Evolutionary conservation across 2,888 invertebrate species (phyloP), one percentile per base, ranked within the genome.

Genomic region (Unio delphinus): DNA sequence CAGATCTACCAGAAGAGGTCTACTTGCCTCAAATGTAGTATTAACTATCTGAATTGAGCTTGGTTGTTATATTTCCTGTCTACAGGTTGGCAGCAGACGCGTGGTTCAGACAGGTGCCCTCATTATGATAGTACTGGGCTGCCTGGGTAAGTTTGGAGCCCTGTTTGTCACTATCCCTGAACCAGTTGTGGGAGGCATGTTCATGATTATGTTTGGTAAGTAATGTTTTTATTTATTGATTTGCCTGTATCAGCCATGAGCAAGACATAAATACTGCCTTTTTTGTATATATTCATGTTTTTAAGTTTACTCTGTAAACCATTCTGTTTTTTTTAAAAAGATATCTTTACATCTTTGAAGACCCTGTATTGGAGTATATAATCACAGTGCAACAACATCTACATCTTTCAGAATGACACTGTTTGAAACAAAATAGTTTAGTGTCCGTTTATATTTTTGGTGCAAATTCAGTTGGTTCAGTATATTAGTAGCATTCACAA

Each of bases 161-260:
- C 81, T 90, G 55, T 90, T 91, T 69, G 91, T 90, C 57, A 90
- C 90, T 30, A 90, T 92, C 61, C 91, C 91, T 1, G 90, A 90
- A 61, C 92, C 92, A 0, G 88, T 92, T 3, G 86, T 92, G 26
- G 92, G 89, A 7, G 89, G 89, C 34, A 79, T 89, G 61, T 88
- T 89, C 69, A 80, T 88, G 67, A 81, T 87, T 45, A 86, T 85
- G 81, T 88, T 88, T 78, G 88, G 89, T 89, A 73, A 79, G 84
- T 78, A 30, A 17, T 20, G 30, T 28, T 20, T 20, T 20, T 15
- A 28, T 18, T 23, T 3, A 26, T n/a, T 60, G 60, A 20, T 7
- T 45, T 45, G 45, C 45, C 8, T 45, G 15, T 23, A 64, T 11
- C 56, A 26, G 26, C 4, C 23, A n/a, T 66, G 34, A 28, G 23